phyloP scores from a whole-genome alignment of 2,113 vertebrate species.

The Poicephalus gulielmi region DNA sequence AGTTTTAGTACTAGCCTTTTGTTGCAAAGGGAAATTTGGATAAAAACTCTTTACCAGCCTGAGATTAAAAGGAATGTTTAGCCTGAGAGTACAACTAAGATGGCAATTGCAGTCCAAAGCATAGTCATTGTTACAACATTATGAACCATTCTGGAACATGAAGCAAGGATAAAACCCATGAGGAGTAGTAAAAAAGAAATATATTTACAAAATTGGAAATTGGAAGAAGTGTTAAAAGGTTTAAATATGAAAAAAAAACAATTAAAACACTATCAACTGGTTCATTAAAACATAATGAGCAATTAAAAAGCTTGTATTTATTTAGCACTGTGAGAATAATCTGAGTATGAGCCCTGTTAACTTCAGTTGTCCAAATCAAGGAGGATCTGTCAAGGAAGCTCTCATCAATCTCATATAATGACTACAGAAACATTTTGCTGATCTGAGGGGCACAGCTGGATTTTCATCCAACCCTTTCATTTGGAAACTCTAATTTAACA shows the following conservation, averaged over 20 bases:
- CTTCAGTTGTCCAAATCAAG: conserved; percentile 47
- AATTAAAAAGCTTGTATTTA: conserved; percentile 10
- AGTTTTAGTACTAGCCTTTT: background rate
- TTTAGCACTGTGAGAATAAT: background rate
- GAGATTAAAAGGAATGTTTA: background rate
- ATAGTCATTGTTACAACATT: background rate
- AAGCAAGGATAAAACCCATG: background rate
- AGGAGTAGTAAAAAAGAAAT: background rate
- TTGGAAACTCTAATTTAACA: conserved; percentile 55
- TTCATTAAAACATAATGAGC: conserved; percentile 5
- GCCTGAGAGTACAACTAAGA: background rate
- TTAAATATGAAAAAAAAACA: background rate
- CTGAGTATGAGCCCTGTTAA: background rate
- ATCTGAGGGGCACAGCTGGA: conserved; percentile 64
- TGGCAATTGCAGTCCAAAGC: background rate
- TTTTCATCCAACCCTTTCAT: conserved; percentile 56
- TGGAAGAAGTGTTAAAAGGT: background rate
- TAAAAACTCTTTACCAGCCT: background rate
- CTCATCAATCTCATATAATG: conserved; percentile 55
- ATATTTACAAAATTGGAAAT: background rate
- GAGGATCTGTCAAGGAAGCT: conserved; percentile 57
- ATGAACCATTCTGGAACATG: background rate
- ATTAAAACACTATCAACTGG: background rate
- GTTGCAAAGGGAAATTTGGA: background rate
- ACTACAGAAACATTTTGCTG: conserved; percentile 47